These are phyloP conservation scores for Drosophila triauraria DNA, from an alignment of 1,140 invertebrate genomes.

Conservation along the genomic window DNA sequence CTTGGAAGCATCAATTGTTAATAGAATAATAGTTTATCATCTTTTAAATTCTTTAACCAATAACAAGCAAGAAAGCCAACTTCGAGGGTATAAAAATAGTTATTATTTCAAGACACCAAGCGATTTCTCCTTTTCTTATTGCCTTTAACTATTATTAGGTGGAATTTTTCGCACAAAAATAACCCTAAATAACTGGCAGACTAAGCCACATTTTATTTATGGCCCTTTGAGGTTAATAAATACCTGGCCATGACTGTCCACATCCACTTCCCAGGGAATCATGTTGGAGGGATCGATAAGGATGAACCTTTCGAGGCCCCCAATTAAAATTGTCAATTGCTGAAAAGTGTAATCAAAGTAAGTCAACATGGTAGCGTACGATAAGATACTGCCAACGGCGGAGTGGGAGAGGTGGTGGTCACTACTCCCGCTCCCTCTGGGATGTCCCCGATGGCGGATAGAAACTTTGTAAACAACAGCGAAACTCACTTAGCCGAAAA, in stretches of 20 bases:
- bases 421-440: neutral
- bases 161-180: slow-evolving; percentile 1
- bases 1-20: too few species aligned
- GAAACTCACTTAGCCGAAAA: slow-evolving; percentile 52
- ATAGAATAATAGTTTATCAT: too few species aligned
- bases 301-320: slow-evolving; percentile 37
- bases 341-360: slow-evolving; percentile 49
- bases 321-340: slow-evolving; percentile 64
- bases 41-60: too few species aligned
- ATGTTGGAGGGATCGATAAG: slow-evolving; percentile 37
- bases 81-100: too few species aligned
- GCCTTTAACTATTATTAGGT: neutral
- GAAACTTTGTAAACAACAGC: slow-evolving; percentile 47
- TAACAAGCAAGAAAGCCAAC: too few species aligned
- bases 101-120: neutral
- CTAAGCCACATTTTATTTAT: neutral
- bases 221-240: neutral
- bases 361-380: slow-evolving; percentile 46
- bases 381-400: slow-evolving; percentile 40
- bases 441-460: slow-evolving; percentile 9
- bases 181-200: slow-evolving; percentile 1
- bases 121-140: neutral
- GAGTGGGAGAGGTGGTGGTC: slow-evolving; percentile 1
- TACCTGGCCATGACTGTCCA: slow-evolving; percentile 13
- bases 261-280: slow-evolving; percentile 32